A percentile compares a stretch with the other conserved stretches of the same genome.
phyloP scores from a whole-genome alignment of 2,888 invertebrate species.

The Polydrusus pterygomalis region DNA sequence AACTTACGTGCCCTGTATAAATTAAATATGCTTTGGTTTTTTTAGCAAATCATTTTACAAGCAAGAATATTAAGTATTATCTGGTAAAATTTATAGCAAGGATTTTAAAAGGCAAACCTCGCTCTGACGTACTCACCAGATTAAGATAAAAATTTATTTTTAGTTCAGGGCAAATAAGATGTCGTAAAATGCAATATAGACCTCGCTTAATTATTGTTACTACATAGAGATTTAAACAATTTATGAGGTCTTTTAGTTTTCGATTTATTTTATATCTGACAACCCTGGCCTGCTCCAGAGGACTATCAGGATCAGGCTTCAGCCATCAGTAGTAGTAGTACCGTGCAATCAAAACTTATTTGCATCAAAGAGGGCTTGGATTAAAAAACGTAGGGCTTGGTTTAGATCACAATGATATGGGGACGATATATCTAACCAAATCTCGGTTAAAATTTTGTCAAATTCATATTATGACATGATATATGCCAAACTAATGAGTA shows the following conservation, averaged over 20 bases:
- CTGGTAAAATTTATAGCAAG: slow-evolving; percentile 33
- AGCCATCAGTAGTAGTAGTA: background rate
- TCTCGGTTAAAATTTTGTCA: too few species aligned
- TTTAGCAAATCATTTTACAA: slow-evolving; percentile 4
- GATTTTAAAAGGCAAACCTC: slow-evolving; percentile 33
- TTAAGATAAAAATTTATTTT: slow-evolving; percentile 44
- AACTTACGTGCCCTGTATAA: too few species aligned
- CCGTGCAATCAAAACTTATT: too few species aligned
- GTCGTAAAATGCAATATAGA: slow-evolving; percentile 13
- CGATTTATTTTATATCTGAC: background rate
- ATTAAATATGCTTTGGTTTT: background rate
- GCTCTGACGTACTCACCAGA: slow-evolving; percentile 28
- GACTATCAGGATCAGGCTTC: too few species aligned
- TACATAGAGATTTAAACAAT: background rate
- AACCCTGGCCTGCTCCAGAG: background rate
- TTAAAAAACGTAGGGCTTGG: too few species aligned
- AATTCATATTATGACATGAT: too few species aligned
- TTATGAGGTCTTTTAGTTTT: background rate
- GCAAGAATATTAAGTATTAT: slow-evolving; percentile 16
- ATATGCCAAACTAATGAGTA: too few species aligned
- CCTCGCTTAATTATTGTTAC: background rate
- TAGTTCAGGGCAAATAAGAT: slow-evolving; percentile 41
- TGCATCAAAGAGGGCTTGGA: too few species aligned
- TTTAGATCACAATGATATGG: too few species aligned
- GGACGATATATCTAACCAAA: too few species aligned